A percentile compares a stretch with the other conserved stretches of the same genome.
These are phyloP conservation scores for Sinotaia quadrata DNA, from an alignment of 2,888 invertebrate genomes.

Conservation along the genomic window DNA sequence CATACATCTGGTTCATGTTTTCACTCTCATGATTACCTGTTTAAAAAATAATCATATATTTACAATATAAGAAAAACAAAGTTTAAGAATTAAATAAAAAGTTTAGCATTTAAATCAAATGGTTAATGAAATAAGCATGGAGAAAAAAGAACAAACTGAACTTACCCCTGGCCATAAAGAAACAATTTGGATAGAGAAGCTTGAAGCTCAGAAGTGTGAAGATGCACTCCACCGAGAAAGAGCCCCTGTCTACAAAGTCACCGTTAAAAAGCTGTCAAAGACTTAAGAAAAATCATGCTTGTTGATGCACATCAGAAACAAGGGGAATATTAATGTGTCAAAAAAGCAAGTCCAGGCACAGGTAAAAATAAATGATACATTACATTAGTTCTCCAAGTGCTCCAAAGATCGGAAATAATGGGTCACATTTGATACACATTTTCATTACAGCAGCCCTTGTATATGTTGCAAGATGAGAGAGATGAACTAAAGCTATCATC, in stretches of 20 bases:
- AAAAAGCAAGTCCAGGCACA: too few species aligned
- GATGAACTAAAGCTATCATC: too few species aligned
- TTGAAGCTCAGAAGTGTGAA: constrained; percentile 98
- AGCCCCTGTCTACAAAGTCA: constrained; percentile 99
- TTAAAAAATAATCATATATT: constrained; percentile 43
- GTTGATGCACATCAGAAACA: too few species aligned
- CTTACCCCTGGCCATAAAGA: constrained; percentile 97
- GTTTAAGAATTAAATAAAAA: constrained; percentile 7
- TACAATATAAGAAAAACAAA: background rate
- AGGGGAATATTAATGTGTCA: too few species aligned
- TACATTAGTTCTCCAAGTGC: too few species aligned
- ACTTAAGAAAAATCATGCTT: background rate
- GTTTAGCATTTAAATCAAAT: background rate
- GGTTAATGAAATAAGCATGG: background rate
- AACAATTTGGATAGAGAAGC: constrained; percentile 93
- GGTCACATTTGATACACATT: too few species aligned
- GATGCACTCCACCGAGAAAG: constrained; percentile 99
- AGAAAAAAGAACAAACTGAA: too few species aligned
- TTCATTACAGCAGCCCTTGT: too few species aligned
- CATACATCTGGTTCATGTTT: constrained; percentile 99
- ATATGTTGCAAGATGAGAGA: too few species aligned
- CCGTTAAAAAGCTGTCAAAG: constrained; percentile 89
- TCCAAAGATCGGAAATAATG: too few species aligned
- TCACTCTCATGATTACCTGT: constrained; percentile 98
- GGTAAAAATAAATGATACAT: too few species aligned